Percentiles rank a stretch among this genome's conserved stretches.
These are phyloP conservation scores for Oryzaephilus surinamensis DNA, from an alignment of 1,140 invertebrate species.

Conservation along the genomic window DNA sequence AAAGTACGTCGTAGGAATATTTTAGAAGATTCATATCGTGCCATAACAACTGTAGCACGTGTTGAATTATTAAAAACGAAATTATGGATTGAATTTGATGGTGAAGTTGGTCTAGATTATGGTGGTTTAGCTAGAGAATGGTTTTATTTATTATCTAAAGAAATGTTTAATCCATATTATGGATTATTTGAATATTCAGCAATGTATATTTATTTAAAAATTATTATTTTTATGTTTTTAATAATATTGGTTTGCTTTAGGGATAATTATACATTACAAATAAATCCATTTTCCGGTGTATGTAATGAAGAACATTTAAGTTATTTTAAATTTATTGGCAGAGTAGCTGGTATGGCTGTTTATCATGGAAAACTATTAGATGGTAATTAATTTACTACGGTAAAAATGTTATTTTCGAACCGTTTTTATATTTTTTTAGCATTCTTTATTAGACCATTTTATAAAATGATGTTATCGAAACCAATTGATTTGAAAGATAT, in stretches of 20 bases:
- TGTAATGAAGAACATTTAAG: constrained; percentile 96
- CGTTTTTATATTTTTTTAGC: constrained; percentile 46
- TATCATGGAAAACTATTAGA: constrained; percentile 96
- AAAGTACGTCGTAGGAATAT: constrained; percentile 83
- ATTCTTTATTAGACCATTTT: constrained; percentile 98
- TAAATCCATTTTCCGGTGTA: constrained; percentile 93
- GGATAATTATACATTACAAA: constrained; percentile 98
- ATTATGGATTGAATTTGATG: constrained; percentile 97
- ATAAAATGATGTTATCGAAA: constrained; percentile 99
- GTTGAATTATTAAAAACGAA: constrained; percentile 91
- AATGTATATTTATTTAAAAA: constrained; percentile 54
- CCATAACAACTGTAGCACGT: constrained; percentile 70
- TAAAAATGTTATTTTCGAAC: not conserved
- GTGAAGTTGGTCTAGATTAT: constrained; percentile 94
- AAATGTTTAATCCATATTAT: constrained; percentile 99
- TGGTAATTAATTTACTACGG: constrained; percentile 44
- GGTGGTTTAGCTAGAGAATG: constrained; percentile 94
- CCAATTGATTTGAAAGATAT: constrained; percentile 91
- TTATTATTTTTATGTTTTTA: constrained; percentile 2
- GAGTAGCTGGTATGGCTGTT: constrained; percentile 96
- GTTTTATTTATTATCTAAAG: constrained; percentile 97
- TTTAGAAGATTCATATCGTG: constrained; percentile 90
- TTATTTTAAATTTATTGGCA: constrained; percentile 98
- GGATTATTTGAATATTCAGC: constrained; percentile 98
- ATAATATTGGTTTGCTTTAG: constrained; percentile 39